phyloP scores from a whole-genome alignment of 1,140 invertebrate genomes.

The Aphidius gifuensis region DNA sequence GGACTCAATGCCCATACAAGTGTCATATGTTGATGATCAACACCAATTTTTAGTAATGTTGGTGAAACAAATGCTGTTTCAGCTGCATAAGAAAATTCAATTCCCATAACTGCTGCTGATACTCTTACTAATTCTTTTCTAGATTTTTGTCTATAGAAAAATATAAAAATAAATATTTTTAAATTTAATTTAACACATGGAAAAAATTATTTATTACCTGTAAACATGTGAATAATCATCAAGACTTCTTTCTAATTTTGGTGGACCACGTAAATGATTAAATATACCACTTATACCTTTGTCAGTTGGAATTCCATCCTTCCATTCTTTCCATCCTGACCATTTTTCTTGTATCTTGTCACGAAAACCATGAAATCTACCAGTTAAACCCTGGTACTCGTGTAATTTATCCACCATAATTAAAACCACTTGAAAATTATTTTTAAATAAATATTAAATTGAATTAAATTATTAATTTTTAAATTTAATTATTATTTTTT shows the following conservation, averaged over 20 bases:
- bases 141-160: conserved; percentile 65
- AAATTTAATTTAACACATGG: neutral
- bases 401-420: conserved; percentile 70
- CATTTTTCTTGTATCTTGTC: conserved; percentile 63
- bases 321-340: conserved; percentile 60
- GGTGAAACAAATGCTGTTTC: conserved; percentile 97
- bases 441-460: neutral
- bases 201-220: conserved; percentile 57
- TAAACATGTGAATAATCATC: conserved; percentile 73
- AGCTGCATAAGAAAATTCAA: conserved; percentile 95
- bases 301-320: conserved; percentile 53
- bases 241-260: conserved; percentile 48
- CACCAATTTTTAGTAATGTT: conserved; percentile 87
- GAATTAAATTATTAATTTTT: neutral
- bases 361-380: conserved; percentile 66
- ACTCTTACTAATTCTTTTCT: conserved; percentile 79
- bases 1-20: conserved; percentile 93
- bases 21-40: conserved; percentile 88
- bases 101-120: conserved; percentile 93
- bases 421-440: neutral
- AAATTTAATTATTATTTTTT: neutral
- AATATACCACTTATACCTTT: conserved; percentile 42
- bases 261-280: conserved; percentile 48
- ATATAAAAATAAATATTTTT: conserved; percentile 35
- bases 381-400: conserved; percentile 71